Evolutionary conservation across 1,140 invertebrate species (phyloP).

Genomic region (Drosophila rhopaloa): DNA sequence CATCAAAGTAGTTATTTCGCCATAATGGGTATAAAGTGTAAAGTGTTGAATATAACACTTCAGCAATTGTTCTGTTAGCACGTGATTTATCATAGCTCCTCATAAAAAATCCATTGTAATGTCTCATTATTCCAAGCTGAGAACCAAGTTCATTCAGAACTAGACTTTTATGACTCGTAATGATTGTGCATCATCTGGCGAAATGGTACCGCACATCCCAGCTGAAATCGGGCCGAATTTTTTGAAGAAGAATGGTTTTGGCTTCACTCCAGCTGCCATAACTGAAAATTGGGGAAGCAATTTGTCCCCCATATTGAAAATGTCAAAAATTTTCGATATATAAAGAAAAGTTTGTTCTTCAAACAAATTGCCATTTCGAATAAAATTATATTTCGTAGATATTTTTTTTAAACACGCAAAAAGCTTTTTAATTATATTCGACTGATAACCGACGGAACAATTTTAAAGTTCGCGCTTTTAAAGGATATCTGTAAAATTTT

Average conservation of each 20-base stretch:
- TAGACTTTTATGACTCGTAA: conserved; percentile 12
- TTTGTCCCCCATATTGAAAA: neutral
- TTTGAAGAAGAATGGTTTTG: conserved; percentile 1
- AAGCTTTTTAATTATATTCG: too few relatives aligned
- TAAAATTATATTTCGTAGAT: too few relatives aligned
- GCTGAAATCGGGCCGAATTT: neutral
- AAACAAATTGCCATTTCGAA: too few relatives aligned
- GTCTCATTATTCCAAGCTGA: neutral
- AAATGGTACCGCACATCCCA: neutral
- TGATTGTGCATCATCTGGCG: conserved; percentile 11
- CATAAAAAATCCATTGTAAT: conserved; percentile 4
- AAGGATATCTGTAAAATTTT: neutral
- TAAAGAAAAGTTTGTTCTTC: too few relatives aligned
- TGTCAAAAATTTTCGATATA: too few relatives aligned
- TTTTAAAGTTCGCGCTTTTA: neutral
- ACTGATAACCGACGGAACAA: too few relatives aligned
- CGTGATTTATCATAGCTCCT: conserved; percentile 2
- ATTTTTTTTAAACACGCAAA: too few relatives aligned
- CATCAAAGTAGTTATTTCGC: too few relatives aligned
- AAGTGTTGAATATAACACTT: neutral
- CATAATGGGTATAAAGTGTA: neutral
- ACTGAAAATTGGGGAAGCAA: neutral
- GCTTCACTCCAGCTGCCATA: conserved; percentile 13
- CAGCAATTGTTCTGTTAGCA: conserved; percentile 1
- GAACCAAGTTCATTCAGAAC: neutral